These are phyloP conservation scores for Osmoderma eremita DNA, from an alignment of 2,888 invertebrate species.

Conservation along the genomic window DNA sequence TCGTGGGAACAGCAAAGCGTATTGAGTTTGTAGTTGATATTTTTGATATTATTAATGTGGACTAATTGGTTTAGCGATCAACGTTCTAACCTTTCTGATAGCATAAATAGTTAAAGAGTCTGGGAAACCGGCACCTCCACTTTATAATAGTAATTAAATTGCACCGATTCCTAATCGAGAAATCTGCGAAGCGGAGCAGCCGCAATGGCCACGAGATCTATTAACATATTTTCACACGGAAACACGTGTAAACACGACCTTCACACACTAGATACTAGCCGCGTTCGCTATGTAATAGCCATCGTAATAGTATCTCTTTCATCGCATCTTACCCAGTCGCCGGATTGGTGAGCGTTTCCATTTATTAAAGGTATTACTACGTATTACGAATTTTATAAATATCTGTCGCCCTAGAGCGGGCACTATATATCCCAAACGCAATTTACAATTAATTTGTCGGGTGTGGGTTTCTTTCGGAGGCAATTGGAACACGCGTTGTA, in stretches of 20 bases:
- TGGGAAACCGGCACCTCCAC: no score
- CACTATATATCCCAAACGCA: neutral
- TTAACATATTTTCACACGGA: constrained; percentile 48
- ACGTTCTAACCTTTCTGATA: no score
- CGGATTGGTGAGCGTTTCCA: constrained; percentile 16
- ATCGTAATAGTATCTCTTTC: constrained; percentile 13
- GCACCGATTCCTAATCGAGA: constrained; percentile 26
- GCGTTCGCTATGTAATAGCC: constrained; percentile 2
- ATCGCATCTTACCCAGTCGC: constrained; percentile 12
- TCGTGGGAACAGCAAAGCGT: no score
- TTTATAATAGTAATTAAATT: constrained; percentile 16
- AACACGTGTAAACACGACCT: constrained; percentile 47
- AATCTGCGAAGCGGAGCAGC: constrained; percentile 26
- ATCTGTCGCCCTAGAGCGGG: constrained; percentile 21
- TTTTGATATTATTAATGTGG: no score
- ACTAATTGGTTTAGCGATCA: no score
- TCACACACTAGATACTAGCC: constrained; percentile 32
- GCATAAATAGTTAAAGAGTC: no score
- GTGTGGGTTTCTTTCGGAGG: constrained; percentile 15
- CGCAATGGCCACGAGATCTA: constrained; percentile 39
- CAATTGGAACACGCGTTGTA: constrained; percentile 8
- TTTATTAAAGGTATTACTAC: constrained; percentile 18
- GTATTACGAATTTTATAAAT: constrained; percentile 36
- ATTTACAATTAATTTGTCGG: constrained; percentile 26
- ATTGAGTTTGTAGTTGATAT: no score